phyloP scores from a whole-genome alignment of 2,888 invertebrate species.

The Ferrisia virgata region DNA sequence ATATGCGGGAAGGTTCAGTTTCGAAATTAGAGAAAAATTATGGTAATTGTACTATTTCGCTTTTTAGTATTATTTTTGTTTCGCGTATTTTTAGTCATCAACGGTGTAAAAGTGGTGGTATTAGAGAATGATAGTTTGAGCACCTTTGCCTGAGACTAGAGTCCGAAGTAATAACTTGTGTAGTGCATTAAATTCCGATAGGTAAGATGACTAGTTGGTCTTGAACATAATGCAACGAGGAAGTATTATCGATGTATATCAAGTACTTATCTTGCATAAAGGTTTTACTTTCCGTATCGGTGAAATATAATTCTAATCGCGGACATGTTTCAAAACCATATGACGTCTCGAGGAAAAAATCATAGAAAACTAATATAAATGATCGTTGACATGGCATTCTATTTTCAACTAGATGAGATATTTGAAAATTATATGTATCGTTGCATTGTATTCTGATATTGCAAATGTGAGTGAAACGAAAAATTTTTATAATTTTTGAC shows the following conservation, averaged over 20 bases:
- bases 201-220: not conserved
- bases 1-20: no score
- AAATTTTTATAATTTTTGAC: no score
- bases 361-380: not conserved
- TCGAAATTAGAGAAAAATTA: no score
- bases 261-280: no score
- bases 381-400: not conserved
- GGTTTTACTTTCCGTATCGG: not conserved
- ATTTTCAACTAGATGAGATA: not conserved
- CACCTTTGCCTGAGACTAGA: not conserved
- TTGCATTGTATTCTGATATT: no score
- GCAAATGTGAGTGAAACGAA: no score
- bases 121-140: not conserved
- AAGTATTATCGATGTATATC: not conserved
- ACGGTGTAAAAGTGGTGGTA: no score
- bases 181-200: not conserved
- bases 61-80: not conserved
- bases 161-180: not conserved
- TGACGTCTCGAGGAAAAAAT: conserved; percentile 11
- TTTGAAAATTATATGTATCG: not conserved
- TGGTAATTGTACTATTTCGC: no score
- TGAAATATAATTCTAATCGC: conserved; percentile 6
- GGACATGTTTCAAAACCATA: not conserved
- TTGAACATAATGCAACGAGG: not conserved
- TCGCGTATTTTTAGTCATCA: not conserved